Percentiles rank a stretch among this genome's conserved stretches.
phyloP scores from a whole-genome alignment of 2,888 invertebrate species.

The Ctenicera cuprea region DNA sequence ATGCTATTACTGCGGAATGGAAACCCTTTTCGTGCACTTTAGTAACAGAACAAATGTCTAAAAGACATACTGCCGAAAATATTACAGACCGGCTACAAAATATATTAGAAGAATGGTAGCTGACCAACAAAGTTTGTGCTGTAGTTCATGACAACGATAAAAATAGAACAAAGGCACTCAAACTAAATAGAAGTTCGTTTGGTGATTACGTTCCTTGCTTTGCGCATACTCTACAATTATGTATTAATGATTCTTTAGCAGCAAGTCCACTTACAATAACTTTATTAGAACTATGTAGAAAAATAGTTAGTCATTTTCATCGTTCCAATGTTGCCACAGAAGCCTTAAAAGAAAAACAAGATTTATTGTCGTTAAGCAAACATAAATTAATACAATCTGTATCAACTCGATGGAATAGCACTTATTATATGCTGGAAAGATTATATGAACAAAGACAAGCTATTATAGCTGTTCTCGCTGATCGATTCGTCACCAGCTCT shows the following conservation, averaged over 20 bases:
- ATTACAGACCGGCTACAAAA: neutral
- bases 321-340: neutral
- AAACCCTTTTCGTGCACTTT: neutral
- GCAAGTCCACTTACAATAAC: neutral
- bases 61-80: slow-evolving; percentile 2
- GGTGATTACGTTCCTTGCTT: neutral
- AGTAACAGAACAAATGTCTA: neutral
- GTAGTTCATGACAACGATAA: slow-evolving; percentile 1
- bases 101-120: neutral
- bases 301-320: neutral
- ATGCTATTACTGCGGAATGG: neutral
- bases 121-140: neutral
- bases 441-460: slow-evolving; percentile 5
- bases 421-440: neutral
- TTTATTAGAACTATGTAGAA: neutral
- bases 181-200: neutral
- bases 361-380: neutral
- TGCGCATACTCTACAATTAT: neutral
- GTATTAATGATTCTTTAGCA: neutral
- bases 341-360: neutral
- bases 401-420: neutral
- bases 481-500: neutral
- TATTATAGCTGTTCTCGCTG: neutral
- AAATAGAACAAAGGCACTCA: neutral
- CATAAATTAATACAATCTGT: slow-evolving; percentile 1